Evolutionary conservation across 1,140 invertebrate species (phyloP).

Genomic region (Penaeus vannamei): DNA sequence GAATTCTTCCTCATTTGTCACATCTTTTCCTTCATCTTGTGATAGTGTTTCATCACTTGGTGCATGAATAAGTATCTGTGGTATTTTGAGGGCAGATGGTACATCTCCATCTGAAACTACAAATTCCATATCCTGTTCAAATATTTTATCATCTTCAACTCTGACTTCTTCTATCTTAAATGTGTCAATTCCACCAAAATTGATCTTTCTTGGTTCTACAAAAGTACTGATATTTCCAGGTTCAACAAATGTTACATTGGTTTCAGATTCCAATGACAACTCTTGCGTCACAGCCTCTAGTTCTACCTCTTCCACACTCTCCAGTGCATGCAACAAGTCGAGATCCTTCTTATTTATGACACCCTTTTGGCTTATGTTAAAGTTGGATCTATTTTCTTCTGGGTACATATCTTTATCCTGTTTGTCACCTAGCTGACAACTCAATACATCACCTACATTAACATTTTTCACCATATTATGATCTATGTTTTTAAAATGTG

Average conservation of each 20-base stretch:
- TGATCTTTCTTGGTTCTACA: no score
- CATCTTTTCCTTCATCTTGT: not conserved
- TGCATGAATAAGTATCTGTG: slow-evolving; percentile 50
- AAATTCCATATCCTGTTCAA: not conserved
- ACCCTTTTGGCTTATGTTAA: not conserved
- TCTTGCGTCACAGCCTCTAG: slow-evolving; percentile 40
- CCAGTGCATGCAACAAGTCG: slow-evolving; percentile 30
- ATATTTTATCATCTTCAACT: not conserved
- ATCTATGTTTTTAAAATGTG: no score
- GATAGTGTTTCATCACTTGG: slow-evolving; percentile 48
- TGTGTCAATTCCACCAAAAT: no score
- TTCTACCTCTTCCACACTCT: slow-evolving; percentile 39
- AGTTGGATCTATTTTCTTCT: not conserved
- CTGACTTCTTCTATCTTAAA: not conserved
- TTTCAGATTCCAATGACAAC: not conserved
- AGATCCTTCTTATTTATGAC: not conserved
- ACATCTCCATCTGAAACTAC: not conserved
- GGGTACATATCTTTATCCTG: no score
- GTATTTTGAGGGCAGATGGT: slow-evolving; percentile 28
- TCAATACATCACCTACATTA: no score
- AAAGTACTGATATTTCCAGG: not conserved
- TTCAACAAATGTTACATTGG: slow-evolving; percentile 39
- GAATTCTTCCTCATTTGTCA: not conserved
- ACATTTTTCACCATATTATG: no score
- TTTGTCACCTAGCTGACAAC: no score